Conservation (phyloP, 23 tunicate genomes). For the Styela plicata region DNA sequence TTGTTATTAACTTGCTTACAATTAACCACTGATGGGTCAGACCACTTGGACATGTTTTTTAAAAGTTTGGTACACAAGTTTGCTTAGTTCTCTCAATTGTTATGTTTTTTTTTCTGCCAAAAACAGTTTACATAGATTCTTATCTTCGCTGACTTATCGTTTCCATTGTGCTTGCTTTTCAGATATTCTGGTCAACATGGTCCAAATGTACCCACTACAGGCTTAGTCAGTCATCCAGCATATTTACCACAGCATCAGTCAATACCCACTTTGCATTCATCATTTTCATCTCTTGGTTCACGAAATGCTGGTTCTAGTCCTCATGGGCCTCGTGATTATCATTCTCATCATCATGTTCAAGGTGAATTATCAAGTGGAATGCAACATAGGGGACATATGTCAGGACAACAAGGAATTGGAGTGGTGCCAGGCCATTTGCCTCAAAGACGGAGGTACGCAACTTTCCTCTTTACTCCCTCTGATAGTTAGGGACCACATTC, state of each 20-base stretch:
- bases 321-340: background rate
- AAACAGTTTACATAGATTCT: too few relatives aligned
- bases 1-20: too few relatives aligned
- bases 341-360: conserved; percentile 3
- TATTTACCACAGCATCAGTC: conserved; percentile 2
- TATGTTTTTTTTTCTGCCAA: too few relatives aligned
- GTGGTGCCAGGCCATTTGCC: background rate
- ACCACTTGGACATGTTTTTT: too few relatives aligned
- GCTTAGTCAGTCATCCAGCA: background rate
- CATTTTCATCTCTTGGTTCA: background rate
- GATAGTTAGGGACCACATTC: too few relatives aligned
- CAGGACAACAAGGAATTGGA: background rate
- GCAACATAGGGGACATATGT: background rate
- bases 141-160: too few relatives aligned
- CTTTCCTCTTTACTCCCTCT: too few relatives aligned
- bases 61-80: too few relatives aligned
- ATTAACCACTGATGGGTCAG: too few relatives aligned
- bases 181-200: background rate
- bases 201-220: background rate
- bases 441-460: background rate
- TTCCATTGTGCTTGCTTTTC: too few relatives aligned
- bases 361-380: background rate
- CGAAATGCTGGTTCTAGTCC: background rate
- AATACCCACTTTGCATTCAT: background rate
- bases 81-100: too few relatives aligned